phyloP scores from a whole-genome alignment of 2,888 invertebrate species.

The Lacanobia wlatinum region DNA sequence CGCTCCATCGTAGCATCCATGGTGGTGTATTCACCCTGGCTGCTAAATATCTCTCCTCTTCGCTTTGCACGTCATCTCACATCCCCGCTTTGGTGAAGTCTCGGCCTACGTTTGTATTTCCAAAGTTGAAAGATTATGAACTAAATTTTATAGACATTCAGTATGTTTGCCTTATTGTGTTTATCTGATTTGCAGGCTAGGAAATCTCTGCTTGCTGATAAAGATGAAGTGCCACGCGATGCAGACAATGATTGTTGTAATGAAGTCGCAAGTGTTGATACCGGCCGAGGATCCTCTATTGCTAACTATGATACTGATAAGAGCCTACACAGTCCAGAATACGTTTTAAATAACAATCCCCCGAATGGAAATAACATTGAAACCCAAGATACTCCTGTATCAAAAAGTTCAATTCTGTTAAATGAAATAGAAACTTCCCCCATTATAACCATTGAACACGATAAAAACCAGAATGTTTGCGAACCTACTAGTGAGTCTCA shows the following conservation, averaged over 20 bases:
- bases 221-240: slow-evolving; percentile 31
- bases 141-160: background rate
- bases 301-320: slow-evolving; percentile 82
- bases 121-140: background rate
- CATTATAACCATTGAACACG: slow-evolving; percentile 30
- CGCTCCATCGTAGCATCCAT: no score
- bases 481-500: background rate
- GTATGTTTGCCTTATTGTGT: slow-evolving; percentile 1
- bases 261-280: slow-evolving; percentile 80
- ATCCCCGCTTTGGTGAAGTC: background rate
- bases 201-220: slow-evolving; percentile 8
- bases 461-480: slow-evolving; percentile 7
- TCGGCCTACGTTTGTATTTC: background rate
- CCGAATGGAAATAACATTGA: slow-evolving; percentile 62
- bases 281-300: slow-evolving; percentile 85
- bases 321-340: slow-evolving; percentile 81
- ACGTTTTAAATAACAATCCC: slow-evolving; percentile 72
- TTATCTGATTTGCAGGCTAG: slow-evolving; percentile 40
- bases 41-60: no score
- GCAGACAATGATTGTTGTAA: slow-evolving; percentile 56
- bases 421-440: slow-evolving; percentile 55
- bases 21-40: no score
- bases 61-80: background rate
- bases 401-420: slow-evolving; percentile 68
- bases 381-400: slow-evolving; percentile 61